Conservation (phyloP, 2,797 vertebrate species). For the Platyrinchus mystaceus region DNA sequence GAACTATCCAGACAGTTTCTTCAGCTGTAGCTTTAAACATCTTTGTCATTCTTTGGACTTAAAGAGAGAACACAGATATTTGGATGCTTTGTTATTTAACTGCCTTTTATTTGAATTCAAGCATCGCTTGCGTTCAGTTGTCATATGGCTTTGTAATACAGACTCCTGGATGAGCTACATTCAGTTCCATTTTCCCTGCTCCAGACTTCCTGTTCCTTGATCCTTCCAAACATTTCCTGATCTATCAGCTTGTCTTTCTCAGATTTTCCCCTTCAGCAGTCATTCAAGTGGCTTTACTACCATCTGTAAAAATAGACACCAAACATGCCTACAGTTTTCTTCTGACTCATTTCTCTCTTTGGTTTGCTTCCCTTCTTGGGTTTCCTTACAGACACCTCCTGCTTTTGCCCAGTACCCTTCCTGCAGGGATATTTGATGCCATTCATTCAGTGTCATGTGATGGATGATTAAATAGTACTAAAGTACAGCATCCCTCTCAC, state of each 20-base stretch:
- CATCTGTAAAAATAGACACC: neutral
- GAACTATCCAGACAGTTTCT: neutral
- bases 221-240: neutral
- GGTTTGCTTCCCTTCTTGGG: neutral
- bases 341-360: neutral
- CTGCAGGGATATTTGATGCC: neutral
- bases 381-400: neutral
- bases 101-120: neutral
- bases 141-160: neutral
- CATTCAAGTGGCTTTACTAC: neutral
- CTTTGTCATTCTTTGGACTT: neutral
- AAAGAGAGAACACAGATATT: neutral
- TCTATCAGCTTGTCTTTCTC: neutral
- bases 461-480: neutral
- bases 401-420: neutral
- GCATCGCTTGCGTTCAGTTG: fast-evolving
- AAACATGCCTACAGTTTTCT: neutral
- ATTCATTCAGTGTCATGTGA: neutral
- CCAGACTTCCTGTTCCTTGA: neutral
- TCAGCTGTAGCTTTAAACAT: neutral
- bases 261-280: neutral
- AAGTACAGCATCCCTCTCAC: neutral
- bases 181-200: neutral
- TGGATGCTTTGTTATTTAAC: neutral
- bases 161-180: neutral